These are phyloP conservation scores for Ischnura elegans DNA, from an alignment of 2,888 invertebrate species.

Conservation along the genomic window DNA sequence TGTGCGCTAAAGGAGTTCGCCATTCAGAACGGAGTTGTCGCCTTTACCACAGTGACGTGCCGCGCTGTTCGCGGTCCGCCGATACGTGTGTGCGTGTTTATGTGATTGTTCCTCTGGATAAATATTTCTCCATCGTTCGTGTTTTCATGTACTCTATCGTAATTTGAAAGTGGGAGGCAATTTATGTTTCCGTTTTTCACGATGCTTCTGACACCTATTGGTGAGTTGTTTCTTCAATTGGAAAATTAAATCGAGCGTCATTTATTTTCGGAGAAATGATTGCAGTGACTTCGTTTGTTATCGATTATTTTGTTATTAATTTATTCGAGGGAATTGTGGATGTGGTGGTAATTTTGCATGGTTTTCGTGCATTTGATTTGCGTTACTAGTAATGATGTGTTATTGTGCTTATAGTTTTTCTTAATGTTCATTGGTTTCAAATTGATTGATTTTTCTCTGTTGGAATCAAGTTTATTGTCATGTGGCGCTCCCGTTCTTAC, in stretches of 20 bases:
- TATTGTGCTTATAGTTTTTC: too few species aligned
- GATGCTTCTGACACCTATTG: conserved; percentile 58
- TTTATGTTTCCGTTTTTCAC: background rate
- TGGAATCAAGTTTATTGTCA: too few species aligned
- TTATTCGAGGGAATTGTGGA: background rate
- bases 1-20: background rate
- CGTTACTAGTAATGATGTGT: too few species aligned
- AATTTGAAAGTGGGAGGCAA: background rate
- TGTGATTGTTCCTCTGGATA: background rate
- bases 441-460: too few species aligned
- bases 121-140: background rate
- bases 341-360: background rate
- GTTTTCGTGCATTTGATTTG: too few species aligned
- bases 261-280: background rate
- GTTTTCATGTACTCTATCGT: background rate
- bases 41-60: conserved; percentile 43
- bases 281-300: background rate
- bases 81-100: background rate
- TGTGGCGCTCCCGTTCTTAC: too few species aligned
- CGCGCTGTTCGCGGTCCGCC: background rate
- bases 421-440: too few species aligned
- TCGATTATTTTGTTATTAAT: background rate
- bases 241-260: conserved; percentile 10
- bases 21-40: conserved; percentile 50
- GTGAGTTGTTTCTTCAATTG: conserved; percentile 44